Conservation (phyloP, 2,797 vertebrate genomes). For the Gallirallus australis region DNA sequence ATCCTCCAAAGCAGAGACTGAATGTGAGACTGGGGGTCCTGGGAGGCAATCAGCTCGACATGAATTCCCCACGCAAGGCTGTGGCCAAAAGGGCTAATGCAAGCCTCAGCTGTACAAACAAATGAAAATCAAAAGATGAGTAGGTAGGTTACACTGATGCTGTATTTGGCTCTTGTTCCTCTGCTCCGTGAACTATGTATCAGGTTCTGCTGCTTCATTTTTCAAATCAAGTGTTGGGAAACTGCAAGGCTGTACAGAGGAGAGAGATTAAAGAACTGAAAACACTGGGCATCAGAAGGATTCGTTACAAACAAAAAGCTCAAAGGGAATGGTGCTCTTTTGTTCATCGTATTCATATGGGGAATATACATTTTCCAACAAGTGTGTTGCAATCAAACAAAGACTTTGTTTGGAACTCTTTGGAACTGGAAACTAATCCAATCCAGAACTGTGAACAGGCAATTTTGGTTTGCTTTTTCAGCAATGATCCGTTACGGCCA, state of each 20-base stretch:
- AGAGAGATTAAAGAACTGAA: constrained; percentile 7
- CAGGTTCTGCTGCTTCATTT: background rate
- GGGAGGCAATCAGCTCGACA: constrained; percentile 53
- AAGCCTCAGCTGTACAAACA: constrained; percentile 60
- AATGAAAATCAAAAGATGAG: constrained; percentile 59
- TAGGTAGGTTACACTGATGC: background rate
- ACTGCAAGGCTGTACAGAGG: background rate
- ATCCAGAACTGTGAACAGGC: background rate
- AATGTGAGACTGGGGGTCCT: constrained; percentile 31
- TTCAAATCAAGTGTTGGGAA: background rate
- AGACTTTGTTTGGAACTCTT: background rate
- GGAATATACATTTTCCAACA: background rate
- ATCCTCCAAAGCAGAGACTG: constrained; percentile 59
- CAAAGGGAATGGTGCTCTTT: background rate
- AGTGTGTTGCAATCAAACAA: background rate
- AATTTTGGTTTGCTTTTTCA: background rate
- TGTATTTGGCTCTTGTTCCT: background rate
- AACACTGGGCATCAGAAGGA: background rate
- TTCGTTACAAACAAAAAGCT: background rate
- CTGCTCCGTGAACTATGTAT: background rate
- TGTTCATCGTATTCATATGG: background rate
- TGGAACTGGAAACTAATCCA: background rate
- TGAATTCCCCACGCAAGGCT: constrained; percentile 45
- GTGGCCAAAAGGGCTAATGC: constrained; percentile 34
- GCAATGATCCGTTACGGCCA: background rate